Evolutionary conservation across 2,113 vertebrate genomes (phyloP).

Genomic region (Phrynosoma blainvillii): DNA sequence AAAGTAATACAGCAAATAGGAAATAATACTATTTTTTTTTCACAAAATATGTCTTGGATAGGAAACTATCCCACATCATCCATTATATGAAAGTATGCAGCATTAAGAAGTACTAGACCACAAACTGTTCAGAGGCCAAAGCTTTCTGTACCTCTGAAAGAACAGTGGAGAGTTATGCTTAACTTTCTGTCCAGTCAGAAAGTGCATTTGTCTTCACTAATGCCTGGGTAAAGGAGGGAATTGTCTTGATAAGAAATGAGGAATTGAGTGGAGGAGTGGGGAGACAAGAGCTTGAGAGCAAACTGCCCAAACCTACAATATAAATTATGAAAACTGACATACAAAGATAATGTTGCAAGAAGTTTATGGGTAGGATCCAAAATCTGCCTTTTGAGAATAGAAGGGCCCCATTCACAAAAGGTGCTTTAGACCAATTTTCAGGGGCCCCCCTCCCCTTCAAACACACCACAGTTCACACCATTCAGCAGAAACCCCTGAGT

Average conservation of each 20-base stretch:
- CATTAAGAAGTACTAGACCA: not conserved
- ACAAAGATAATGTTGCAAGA: not conserved
- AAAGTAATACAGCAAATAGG: not conserved
- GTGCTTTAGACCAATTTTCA: not conserved
- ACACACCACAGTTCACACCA: too few species aligned
- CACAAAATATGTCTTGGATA: not conserved
- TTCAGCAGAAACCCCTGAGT: too few species aligned
- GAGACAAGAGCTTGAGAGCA: not conserved
- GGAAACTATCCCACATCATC: not conserved
- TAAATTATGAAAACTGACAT: not conserved
- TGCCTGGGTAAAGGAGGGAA: not conserved
- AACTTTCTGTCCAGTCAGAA: slow-evolving; percentile 3
- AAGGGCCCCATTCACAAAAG: too few species aligned
- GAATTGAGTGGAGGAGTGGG: not conserved
- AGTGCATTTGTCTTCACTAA: slow-evolving; percentile 12
- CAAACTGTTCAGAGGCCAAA: not conserved
- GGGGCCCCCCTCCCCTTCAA: not conserved
- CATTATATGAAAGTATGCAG: not conserved
- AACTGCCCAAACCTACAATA: not conserved
- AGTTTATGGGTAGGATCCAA: not conserved
- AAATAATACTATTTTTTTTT: not conserved
- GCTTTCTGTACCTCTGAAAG: not conserved
- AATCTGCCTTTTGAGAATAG: not conserved
- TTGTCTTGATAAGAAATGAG: not conserved
- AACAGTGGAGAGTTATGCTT: not conserved